Evolutionary conservation across 2,888 invertebrate genomes (phyloP).

Genomic region (Alviniconcha strummeri): DNA sequence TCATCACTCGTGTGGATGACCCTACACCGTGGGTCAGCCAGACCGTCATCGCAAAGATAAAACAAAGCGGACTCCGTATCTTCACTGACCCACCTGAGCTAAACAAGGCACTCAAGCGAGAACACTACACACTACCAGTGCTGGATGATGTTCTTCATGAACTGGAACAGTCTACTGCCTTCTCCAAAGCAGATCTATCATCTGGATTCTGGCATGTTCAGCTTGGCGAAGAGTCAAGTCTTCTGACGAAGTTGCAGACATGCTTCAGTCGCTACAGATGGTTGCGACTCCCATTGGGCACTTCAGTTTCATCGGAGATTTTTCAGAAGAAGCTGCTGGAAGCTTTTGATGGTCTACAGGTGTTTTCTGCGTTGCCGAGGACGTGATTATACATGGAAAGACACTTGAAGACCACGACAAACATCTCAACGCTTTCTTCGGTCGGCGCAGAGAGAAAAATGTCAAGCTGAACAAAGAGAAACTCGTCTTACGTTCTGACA

Average conservation of each 20-base stretch:
- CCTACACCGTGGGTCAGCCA: slow-evolving; percentile 42
- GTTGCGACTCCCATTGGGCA: slow-evolving; percentile 44
- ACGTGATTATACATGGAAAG: slow-evolving; percentile 41
- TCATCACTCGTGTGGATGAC: slow-evolving; percentile 33
- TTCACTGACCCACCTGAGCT: slow-evolving; percentile 43
- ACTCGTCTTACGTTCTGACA: slow-evolving; percentile 15
- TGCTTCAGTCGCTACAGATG: slow-evolving; percentile 44
- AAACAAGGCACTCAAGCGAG: slow-evolving; percentile 37
- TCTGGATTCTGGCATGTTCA: slow-evolving; percentile 44
- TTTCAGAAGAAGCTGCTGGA: slow-evolving; percentile 44
- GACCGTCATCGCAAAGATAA: slow-evolving; percentile 34
- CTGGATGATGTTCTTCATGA: slow-evolving; percentile 45
- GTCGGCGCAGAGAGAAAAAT: slow-evolving; percentile 39
- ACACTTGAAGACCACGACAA: slow-evolving; percentile 37
- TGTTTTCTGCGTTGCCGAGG: slow-evolving; percentile 44
- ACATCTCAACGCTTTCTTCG: slow-evolving; percentile 33
- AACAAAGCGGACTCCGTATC: slow-evolving; percentile 33
- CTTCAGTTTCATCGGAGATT: slow-evolving; percentile 41
- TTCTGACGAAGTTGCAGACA: slow-evolving; percentile 41
- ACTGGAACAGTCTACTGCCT: slow-evolving; percentile 37
- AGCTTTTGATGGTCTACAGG: slow-evolving; percentile 40
- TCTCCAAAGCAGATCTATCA: slow-evolving; percentile 42
- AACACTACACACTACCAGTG: slow-evolving; percentile 39
- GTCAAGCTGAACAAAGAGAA: slow-evolving; percentile 42
- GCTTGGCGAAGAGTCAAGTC: slow-evolving; percentile 42